Evolutionary conservation across 2,113 vertebrate species (phyloP), one percentile per base, ranked within the genome.

Genomic region (Muscicapa adusta): DNA sequence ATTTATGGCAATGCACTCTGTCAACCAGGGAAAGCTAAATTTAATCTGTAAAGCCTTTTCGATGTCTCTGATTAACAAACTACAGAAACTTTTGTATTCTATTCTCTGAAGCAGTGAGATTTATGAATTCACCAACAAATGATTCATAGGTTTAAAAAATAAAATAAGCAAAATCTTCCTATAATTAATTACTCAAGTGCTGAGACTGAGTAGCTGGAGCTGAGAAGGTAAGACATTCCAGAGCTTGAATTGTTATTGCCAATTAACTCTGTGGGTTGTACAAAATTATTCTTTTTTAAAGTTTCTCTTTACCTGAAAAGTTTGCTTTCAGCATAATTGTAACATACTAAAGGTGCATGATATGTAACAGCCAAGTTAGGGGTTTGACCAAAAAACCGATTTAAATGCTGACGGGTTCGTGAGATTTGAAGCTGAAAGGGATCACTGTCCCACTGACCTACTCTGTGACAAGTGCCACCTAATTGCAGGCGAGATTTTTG

Each of bases 1-100:
- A 93, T 96, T 94, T 96, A 95, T 96, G 93, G 95, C 60, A 96
- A 96, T 90, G 81, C 51, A 70, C 78, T 94, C 82, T 57, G 81
- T 93, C 74, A 91, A 23, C 42, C 26, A 63, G 63, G 50, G 88
- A 93, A 96, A 96, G 91, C 93, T 97, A 91, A 90, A 96, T 96
- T 96, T 96, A 91, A 96, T 96, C 89, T 93, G 75, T 71, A 91
- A 93, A 92, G 89, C n/a, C 57, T 87, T 50, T 88, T 93, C 81
- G 67, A 75, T 93, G 51, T 93, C 91, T 85, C 79, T 93, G 71
- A 91, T 77, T 94, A 91, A 94, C 68, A 6, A 79, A 89, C 34
- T 85, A 95, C 74, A 84, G 88, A 88, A 95, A 83, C 75, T 72
- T 90, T 80, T 86, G 54, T 67, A 67, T 81, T 94, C 28, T 80